These are phyloP conservation scores for Pipa parva DNA, from an alignment of 2,113 vertebrate species.

Conservation along the genomic window DNA sequence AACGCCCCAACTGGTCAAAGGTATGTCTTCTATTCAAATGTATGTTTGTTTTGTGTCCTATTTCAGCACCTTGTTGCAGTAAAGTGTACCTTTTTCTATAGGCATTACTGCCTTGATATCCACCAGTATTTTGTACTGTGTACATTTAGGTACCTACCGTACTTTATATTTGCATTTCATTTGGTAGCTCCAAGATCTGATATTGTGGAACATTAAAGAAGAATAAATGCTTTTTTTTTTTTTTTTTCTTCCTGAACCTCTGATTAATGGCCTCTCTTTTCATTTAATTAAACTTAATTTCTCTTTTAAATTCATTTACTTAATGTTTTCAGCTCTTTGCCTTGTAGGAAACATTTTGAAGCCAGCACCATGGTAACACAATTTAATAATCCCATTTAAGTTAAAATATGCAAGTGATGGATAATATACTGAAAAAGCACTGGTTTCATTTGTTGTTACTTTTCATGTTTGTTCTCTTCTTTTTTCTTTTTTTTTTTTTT, in stretches of 20 bases:
- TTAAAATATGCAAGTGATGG: conserved; percentile 64
- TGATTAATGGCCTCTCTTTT: conserved; percentile 68
- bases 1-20: conserved; percentile 81
- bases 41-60: too few species aligned
- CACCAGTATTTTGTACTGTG: too few species aligned
- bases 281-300: conserved; percentile 67
- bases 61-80: too few species aligned
- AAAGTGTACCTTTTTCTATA: too few species aligned
- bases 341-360: conserved; percentile 35
- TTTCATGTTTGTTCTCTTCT: conserved; percentile 65
- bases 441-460: conserved; percentile 74
- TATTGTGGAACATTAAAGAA: conserved; percentile 20
- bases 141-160: too few species aligned
- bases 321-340: conserved; percentile 44
- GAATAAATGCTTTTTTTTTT: conserved; percentile 38
- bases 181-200: conserved; percentile 4
- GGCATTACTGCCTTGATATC: too few species aligned
- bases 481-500: conserved; percentile 38
- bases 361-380: conserved; percentile 38
- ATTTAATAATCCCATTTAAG: conserved; percentile 73
- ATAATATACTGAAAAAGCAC: conserved; percentile 71
- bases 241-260: conserved; percentile 69
- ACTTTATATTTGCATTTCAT: too few species aligned
- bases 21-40: too few species aligned
- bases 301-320: conserved; percentile 38